A percentile compares a stretch with the other conserved stretches of the same genome.
Conservation (phyloP, 2,888 invertebrate genomes). For the Melikaiella ostensackeni region DNA sequence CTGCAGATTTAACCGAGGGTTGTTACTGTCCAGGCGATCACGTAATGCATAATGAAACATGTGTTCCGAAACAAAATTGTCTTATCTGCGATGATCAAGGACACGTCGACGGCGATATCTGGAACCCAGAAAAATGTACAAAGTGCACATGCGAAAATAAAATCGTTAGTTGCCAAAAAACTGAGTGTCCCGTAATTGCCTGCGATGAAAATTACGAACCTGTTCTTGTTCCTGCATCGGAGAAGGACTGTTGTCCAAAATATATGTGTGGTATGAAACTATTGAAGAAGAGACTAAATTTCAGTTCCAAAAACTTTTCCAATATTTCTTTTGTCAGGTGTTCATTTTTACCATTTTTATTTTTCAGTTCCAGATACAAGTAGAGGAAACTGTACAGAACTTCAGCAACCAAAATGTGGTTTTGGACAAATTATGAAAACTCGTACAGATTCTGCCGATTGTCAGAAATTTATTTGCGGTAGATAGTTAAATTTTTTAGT, state of each 20-base stretch:
- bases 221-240: constrained; percentile 79
- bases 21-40: constrained; percentile 90
- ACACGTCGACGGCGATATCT: constrained; percentile 84
- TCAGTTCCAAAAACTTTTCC: neutral
- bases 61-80: constrained; percentile 84
- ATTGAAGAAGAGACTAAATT: neutral
- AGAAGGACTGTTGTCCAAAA: constrained; percentile 84
- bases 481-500: constrained; percentile 19
- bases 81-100: constrained; percentile 86
- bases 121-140: constrained; percentile 86
- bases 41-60: constrained; percentile 85
- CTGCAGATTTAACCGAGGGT: constrained; percentile 82
- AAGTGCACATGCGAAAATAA: constrained; percentile 83
- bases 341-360: neutral
- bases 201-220: constrained; percentile 81
- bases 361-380: constrained; percentile 74
- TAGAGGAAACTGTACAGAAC: constrained; percentile 81
- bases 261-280: constrained; percentile 82
- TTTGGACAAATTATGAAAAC: constrained; percentile 85
- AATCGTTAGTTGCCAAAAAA: constrained; percentile 82
- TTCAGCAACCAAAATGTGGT: constrained; percentile 84
- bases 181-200: constrained; percentile 80
- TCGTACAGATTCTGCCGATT: constrained; percentile 82
- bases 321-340: neutral
- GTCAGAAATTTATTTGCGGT: constrained; percentile 87